Evolutionary conservation across 2,113 vertebrate species (phyloP).

Genomic region (Ptychochromis oligacanthus): DNA sequence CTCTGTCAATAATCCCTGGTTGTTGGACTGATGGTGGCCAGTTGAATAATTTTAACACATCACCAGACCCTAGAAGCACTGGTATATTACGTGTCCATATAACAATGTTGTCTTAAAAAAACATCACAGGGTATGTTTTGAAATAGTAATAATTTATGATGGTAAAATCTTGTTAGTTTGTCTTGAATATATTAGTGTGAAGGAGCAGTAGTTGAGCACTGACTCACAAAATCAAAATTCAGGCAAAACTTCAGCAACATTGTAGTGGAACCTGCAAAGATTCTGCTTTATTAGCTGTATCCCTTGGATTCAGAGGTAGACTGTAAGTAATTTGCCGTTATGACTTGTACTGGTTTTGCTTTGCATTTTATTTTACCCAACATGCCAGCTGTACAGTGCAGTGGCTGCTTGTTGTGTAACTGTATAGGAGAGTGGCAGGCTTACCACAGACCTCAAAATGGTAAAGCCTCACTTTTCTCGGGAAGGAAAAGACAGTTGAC

Average conservation of each 20-base stretch:
- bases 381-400: slow-evolving; percentile 24
- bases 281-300: neutral
- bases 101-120: too few relatives aligned
- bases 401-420: slow-evolving; percentile 53
- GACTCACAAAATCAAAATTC: neutral
- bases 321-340: neutral
- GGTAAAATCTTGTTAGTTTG: too few relatives aligned
- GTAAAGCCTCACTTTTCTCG: slow-evolving; percentile 54
- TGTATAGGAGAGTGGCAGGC: neutral
- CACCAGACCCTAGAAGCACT: too few relatives aligned
- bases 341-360: slow-evolving; percentile 13
- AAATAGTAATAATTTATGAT: too few relatives aligned
- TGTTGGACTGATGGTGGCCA: too few relatives aligned
- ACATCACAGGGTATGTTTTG: too few relatives aligned
- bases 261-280: neutral
- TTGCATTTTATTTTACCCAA: slow-evolving; percentile 19
- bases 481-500: slow-evolving; percentile 68
- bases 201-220: too few relatives aligned
- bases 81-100: too few relatives aligned
- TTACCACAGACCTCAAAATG: slow-evolving; percentile 52
- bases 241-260: neutral
- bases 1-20: too few relatives aligned
- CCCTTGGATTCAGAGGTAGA: neutral
- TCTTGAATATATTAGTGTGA: too few relatives aligned
- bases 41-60: too few relatives aligned